A percentile compares a stretch with the other conserved stretches of the same genome.
Evolutionary conservation across 2,888 invertebrate species (phyloP).

Genomic region (Oasisia sp.): DNA sequence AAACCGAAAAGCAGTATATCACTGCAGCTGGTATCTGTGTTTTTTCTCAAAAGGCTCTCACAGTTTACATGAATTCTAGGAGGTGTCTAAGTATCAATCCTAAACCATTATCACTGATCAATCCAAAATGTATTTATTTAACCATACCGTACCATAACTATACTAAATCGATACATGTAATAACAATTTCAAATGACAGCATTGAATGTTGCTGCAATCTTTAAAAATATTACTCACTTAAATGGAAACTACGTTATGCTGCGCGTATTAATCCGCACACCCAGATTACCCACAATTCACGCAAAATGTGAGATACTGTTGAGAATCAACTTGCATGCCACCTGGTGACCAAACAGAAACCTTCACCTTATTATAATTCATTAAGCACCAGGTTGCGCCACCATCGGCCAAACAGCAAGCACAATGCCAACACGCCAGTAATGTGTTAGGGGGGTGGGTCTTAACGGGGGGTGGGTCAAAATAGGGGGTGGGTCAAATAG

Average conservation of each 20-base stretch:
- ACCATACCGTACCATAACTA: not conserved
- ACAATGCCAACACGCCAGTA: not conserved
- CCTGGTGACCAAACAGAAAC: not conserved
- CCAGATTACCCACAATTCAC: not conserved
- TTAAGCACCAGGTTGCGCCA: not conserved
- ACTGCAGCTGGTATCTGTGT: not conserved
- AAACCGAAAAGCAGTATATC: not conserved
- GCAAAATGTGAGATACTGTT: not conserved
- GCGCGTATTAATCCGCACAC: not conserved
- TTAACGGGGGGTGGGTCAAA: too few relatives aligned
- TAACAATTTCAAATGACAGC: not conserved
- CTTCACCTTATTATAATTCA: not conserved
- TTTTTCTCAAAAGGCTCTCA: not conserved
- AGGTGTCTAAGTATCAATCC: not conserved
- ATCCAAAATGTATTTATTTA: not conserved
- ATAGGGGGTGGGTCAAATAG: not conserved
- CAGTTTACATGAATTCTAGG: not conserved
- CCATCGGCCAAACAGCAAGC: not conserved
- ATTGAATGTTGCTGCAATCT: not conserved
- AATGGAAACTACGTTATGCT: not conserved
- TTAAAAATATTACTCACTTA: not conserved
- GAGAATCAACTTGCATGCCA: not conserved
- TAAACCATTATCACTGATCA: not conserved
- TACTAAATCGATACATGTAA: not conserved
- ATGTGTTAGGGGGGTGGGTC: not conserved